Base-by-base conservation (phyloP, 1,140 invertebrate species). In the Triops longicaudatus region DNA sequence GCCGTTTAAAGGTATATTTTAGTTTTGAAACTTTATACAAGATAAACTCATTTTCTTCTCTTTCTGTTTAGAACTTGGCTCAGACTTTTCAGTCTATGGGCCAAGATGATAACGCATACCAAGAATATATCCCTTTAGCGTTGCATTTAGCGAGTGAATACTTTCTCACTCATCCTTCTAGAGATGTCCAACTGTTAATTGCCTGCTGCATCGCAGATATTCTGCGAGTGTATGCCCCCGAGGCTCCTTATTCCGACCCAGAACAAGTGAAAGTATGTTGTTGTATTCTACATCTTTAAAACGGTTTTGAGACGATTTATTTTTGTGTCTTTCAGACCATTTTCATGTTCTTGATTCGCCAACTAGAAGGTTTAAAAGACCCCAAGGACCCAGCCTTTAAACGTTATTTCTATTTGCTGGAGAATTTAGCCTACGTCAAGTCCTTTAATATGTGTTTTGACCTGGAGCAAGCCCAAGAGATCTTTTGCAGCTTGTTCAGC, bases 371-470 rank as follows among this genome's bases (percentile, higher is more conserved):
- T 12, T 86, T 98, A 10, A 93, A 94, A 83, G 96, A 98, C 87
- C 95, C 96, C 0, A 97, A 98, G 84, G 94, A 98, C 86, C 94
- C 96, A 27, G 95, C 96, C 2, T 99, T 98, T 84, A 99, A 98
- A 84, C 88, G 97, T 80, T 99, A 98, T 84, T 98, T 98, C 85
- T 99, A 99, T 85, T 86, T 94, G 72, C 85, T 96, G 78, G 93
- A 98, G 87, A 99, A 98, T 85, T 87, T 99, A 78, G 96, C 96
- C 11, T 98, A 97, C 85, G 96, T 98, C 26, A 99, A 99, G 84
- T 97, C 96, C 0, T 99, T 99, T 84, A 98, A 98, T 84, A 98
- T 99, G 91, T 98, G 97, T 84, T 96, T 98, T 83, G 97, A 99
- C 83, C 84, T 98, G 50, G 96, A 98, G 84, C 96, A 98, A 84